A percentile compares a stretch with the other conserved stretches of the same genome.
Conservation (phyloP, 2,797 vertebrate genomes). For the Buphagus erythrorhynchus region DNA sequence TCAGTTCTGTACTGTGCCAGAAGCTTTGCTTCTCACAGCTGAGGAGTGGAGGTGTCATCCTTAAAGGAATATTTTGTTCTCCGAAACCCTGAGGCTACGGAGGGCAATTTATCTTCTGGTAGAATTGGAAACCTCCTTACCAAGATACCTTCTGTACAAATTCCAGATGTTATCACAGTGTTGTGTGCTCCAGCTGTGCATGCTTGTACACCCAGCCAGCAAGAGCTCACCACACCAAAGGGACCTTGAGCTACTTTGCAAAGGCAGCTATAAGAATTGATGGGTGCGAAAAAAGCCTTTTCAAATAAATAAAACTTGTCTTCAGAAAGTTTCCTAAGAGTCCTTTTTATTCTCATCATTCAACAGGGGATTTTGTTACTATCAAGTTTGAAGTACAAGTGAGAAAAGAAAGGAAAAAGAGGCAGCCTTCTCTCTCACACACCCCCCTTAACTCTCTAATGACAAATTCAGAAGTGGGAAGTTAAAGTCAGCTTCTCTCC, state of each 20-base stretch:
- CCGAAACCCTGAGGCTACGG: not conserved
- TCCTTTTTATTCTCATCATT: not conserved
- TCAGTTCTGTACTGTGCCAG: not conserved
- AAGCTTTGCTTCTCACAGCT: slow-evolving; percentile 5
- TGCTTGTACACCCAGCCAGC: not conserved
- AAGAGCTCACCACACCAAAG: not conserved
- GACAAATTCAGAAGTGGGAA: not conserved
- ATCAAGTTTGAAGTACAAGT: not conserved
- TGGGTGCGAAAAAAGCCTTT: not conserved
- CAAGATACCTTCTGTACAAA: not conserved
- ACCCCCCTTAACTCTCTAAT: not conserved
- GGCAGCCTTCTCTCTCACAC: not conserved
- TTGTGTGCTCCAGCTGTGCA: not conserved
- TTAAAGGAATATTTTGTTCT: slow-evolving; percentile 1
- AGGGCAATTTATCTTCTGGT: not conserved
- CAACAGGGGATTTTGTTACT: not conserved
- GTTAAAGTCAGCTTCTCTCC: not conserved
- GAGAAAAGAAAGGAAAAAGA: not conserved
- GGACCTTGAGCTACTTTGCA: not conserved
- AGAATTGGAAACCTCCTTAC: slow-evolving; percentile 8
- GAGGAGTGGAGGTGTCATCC: not conserved
- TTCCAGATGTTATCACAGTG: not conserved
- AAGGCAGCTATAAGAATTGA: not conserved
- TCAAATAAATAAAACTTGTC: not conserved
- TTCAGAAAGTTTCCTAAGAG: not conserved